Evolutionary conservation across 2,113 vertebrate species (phyloP), one percentile per base, ranked within the genome.

Genomic region (Pseudois nayaur): DNA sequence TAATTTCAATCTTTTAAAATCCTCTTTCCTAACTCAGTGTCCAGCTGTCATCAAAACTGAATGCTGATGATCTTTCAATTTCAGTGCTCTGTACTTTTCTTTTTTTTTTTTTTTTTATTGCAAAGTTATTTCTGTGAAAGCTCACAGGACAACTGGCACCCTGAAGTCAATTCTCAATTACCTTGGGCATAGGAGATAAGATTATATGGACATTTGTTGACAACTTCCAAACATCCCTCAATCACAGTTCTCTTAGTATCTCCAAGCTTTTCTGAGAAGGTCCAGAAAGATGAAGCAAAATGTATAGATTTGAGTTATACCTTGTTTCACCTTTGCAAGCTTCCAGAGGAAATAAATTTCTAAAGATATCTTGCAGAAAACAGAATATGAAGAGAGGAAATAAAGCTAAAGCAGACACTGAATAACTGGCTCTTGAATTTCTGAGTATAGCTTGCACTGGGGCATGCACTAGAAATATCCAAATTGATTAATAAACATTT

Each of bases 41-140:
- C 27, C 54, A 57, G 12, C 48, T 94, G 40, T 91, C 87, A 95
- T 86, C 12, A 62, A 94, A 95, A 93, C 93, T 95, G 57, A 79
- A 97, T 8, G 17, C 76, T 92, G 50, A 88, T 62, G 86, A 94
- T 86, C 82, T 97, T 96, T 97, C 48, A 48, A 78, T 95, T 96
- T 88, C 48, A 78, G 40, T 50, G n/a, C 14, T 85, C 64, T 25
- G 54, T 15, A 54, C 3, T 50, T 13, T 31, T 52, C 3, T 50
- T 6, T n/a, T 45, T 91, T 62, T 59, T 59, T n/a, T n/a, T 87
- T 89, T 91, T 88, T 90, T 85, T 85, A 67, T 48, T 89, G 40
- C 31, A 92, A 89, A 87, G 48, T 67, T 7, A 85, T 92, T 88
- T 97, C n/a, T 85, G 10, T 94, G 85, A 90, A 96, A 84, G 62